These are phyloP conservation scores for Oryzias celebensis DNA, from an alignment of 2,113 vertebrate genomes.

Conservation along the genomic window DNA sequence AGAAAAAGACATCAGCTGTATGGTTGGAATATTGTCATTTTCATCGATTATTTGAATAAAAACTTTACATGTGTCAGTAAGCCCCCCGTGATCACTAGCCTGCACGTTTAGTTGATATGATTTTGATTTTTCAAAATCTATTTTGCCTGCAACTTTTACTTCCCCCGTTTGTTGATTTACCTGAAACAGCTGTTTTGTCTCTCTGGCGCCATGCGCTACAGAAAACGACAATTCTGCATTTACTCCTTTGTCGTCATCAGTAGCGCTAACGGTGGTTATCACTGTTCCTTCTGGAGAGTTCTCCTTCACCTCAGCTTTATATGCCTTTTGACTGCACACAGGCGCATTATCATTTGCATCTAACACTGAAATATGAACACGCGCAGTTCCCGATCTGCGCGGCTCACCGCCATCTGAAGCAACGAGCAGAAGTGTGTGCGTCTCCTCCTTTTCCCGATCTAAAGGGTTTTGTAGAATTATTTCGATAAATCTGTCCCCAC, in stretches of 20 bases:
- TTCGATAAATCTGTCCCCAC: constrained; percentile 54
- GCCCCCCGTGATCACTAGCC: constrained; percentile 64
- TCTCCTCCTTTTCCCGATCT: constrained; percentile 67
- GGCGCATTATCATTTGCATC: constrained; percentile 75
- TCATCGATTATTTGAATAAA: constrained; percentile 69
- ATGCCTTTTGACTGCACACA: constrained; percentile 63
- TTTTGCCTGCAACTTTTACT: constrained; percentile 46
- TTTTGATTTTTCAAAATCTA: constrained; percentile 68
- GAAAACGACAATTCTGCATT: constrained; percentile 63
- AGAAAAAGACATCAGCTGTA: constrained; percentile 73
- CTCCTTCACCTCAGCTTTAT: constrained; percentile 54
- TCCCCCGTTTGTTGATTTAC: constrained; percentile 69
- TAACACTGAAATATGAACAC: constrained; percentile 63
- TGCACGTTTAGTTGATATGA: constrained; percentile 55
- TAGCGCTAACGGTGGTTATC: constrained; percentile 56
- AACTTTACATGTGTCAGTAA: constrained; percentile 61
- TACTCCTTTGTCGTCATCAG: constrained; percentile 65
- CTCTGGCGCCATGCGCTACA: constrained; percentile 39
- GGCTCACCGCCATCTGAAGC: constrained; percentile 74
- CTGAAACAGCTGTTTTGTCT: constrained; percentile 57
- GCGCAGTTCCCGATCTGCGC: constrained; percentile 64
- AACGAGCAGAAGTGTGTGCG: constrained; percentile 55
- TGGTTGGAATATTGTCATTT: constrained; percentile 72
- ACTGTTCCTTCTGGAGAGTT: constrained; percentile 28
- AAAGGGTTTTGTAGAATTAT: constrained; percentile 68